Base-by-base conservation (phyloP, 2,888 invertebrate genomes). In the Spilosoma lubricipeda region DNA sequence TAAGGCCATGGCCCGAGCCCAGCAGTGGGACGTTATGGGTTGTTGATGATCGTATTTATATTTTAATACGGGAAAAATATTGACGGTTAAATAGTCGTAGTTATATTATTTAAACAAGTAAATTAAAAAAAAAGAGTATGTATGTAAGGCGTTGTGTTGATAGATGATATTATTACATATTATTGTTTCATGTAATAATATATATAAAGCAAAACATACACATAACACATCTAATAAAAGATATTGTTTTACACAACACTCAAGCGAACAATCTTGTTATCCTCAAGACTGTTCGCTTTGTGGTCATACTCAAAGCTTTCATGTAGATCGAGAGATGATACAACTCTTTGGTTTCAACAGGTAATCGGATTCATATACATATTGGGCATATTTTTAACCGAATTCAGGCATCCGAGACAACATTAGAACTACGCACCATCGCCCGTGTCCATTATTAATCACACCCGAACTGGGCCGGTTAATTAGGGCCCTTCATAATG, bases 401-500 rank as follows among this genome's bases (percentile, higher is more conserved):
- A 65, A 67, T 67, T 76, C 74, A 75, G 74, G 81, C 71, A 77
- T 71, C 36, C 42, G 79, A 80, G 80, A 84, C 79, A 85, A 88
- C 85, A 84, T 85, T 76, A 84, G 82, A 89, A 86, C 82, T 87
- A 87, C 86, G 82, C 79, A 85, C 79, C 77, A 80, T 80, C 81
- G 79, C 83, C 36, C 52, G 64, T 67, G 80, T 89, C 85, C 86
- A 90, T 90, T 88, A 88, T 90, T 90, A 90, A 90, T 87, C 76
- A 71, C 65, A 74, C 80, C 82, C 86, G 82, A 83, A 85, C 76
- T 79, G 91, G 90, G 90, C 86, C 91, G 90, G 94, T 93, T 95
- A 95, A 95, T 95, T 95, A 95, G 94, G 89, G 88, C 88, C 90
- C 90, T 95, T 90, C 93, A 95, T 95, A 93, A 95, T 95, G 93